Percentiles rank a stretch among this genome's conserved stretches.
These are phyloP conservation scores for Manis pentadactyla DNA, from an alignment of 2,797 vertebrate species.

Conservation along the genomic window DNA sequence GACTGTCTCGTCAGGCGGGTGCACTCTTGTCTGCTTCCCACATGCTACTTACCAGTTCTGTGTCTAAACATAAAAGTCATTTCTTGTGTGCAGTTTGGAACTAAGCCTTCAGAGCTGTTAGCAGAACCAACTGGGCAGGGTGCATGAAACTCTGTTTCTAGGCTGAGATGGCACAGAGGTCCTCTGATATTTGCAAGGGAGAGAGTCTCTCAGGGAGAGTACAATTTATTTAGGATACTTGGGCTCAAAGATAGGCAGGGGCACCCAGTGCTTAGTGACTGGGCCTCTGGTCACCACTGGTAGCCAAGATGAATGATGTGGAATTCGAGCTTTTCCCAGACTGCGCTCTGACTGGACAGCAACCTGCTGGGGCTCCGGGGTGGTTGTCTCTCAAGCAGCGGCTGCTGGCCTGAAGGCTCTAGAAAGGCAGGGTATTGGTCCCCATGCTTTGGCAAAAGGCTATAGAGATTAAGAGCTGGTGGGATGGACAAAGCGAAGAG, in stretches of 20 bases:
- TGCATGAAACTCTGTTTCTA: background rate
- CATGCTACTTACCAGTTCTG: background rate
- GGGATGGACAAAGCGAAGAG: background rate
- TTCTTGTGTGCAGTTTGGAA: rapidly evolving
- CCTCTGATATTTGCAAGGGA: background rate
- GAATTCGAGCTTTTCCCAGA: background rate
- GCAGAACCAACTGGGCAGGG: background rate
- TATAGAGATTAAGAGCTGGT: background rate
- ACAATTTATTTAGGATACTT: background rate
- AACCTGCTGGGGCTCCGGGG: background rate
- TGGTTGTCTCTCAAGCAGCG: background rate
- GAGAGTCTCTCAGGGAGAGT: background rate
- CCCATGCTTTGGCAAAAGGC: background rate
- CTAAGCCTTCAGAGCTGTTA: background rate
- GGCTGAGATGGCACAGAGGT: background rate
- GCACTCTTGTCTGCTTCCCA: background rate
- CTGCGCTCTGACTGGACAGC: background rate
- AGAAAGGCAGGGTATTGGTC: background rate
- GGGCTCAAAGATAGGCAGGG: background rate
- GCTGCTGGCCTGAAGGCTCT: background rate
- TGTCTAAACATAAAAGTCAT: background rate
- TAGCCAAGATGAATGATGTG: background rate
- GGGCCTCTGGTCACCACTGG: background rate
- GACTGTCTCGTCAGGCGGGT: background rate
- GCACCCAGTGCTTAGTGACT: background rate